Percentiles rank a stretch among this genome's conserved stretches.
phyloP scores from a whole-genome alignment of 2,888 invertebrate species.

The Drosophila recens region DNA sequence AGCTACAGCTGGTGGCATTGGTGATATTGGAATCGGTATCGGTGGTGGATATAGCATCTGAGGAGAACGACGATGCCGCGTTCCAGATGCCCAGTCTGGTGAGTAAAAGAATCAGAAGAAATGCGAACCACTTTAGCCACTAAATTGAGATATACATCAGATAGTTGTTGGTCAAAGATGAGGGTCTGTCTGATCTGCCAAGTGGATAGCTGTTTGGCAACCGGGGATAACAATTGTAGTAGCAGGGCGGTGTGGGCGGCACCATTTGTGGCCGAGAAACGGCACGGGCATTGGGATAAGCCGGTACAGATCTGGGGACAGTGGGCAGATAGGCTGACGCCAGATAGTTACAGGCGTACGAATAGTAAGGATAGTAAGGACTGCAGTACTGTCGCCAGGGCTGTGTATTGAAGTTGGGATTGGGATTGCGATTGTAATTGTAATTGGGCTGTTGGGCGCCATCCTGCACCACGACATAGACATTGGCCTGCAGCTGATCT shows the following conservation, averaged over 20 bases:
- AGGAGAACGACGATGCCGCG: slow-evolving; percentile 53
- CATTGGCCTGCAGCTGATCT: slow-evolving; percentile 64
- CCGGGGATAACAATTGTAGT: slow-evolving; percentile 62
- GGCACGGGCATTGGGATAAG: slow-evolving; percentile 14
- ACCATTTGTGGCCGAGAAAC: slow-evolving; percentile 41
- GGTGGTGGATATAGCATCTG: slow-evolving; percentile 51
- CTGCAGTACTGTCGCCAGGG: slow-evolving; percentile 54
- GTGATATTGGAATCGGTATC: neutral
- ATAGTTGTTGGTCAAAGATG: slow-evolving; percentile 58
- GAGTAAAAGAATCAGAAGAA: slow-evolving; percentile 42
- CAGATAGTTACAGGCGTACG: slow-evolving; percentile 51
- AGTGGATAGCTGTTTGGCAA: slow-evolving; percentile 48
- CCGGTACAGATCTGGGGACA: slow-evolving; percentile 7
- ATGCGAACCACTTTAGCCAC: slow-evolving; percentile 35
- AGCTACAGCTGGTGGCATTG: slow-evolving; percentile 20
- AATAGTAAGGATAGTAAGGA: slow-evolving; percentile 66
- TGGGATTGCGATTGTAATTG: slow-evolving; percentile 19
- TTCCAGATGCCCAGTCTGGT: slow-evolving; percentile 38
- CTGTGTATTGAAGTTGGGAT: slow-evolving; percentile 15
- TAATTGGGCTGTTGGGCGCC: slow-evolving; percentile 41
- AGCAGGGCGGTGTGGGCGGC: slow-evolving; percentile 63
- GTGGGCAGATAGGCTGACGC: slow-evolving; percentile 19
- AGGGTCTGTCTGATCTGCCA: slow-evolving; percentile 39
- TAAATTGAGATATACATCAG: slow-evolving; percentile 59
- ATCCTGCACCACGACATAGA: slow-evolving; percentile 67